Evolutionary conservation across 2,797 vertebrate species (phyloP).

Genomic region (Florisuga fusca): DNA sequence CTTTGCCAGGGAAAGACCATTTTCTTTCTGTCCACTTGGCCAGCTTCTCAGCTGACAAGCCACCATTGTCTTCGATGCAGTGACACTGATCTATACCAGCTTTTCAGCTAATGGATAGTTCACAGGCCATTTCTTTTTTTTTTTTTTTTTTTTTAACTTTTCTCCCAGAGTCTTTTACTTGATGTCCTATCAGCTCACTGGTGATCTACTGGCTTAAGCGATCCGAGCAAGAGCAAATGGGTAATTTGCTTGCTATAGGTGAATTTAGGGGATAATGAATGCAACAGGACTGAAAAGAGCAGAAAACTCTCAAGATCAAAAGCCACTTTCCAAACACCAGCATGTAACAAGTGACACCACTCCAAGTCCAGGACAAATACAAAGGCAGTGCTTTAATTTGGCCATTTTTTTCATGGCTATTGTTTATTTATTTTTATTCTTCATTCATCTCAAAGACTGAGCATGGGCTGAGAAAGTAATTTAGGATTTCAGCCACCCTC

Average conservation of each 20-base stretch:
- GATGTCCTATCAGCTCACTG: not conserved
- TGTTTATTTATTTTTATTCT: conserved; percentile 48
- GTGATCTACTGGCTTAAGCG: not conserved
- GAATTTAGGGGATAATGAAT: not conserved
- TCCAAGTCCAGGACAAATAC: not conserved
- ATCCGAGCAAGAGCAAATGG: not conserved
- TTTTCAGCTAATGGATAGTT: conserved; percentile 54
- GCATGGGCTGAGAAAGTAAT: conserved; percentile 5
- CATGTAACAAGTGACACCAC: not conserved
- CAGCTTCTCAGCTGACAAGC: conserved; percentile 49
- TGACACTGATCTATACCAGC: conserved; percentile 63
- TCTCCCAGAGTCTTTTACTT: not conserved
- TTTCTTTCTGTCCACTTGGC: conserved; percentile 42
- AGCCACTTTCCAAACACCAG: not conserved
- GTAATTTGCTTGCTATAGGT: not conserved
- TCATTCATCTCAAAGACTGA: not conserved
- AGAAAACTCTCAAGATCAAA: not conserved
- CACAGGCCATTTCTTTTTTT: conserved; percentile 23
- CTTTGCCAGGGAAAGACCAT: conserved; percentile 10
- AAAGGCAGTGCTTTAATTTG: conserved; percentile 37
- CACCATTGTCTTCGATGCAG: conserved; percentile 53
- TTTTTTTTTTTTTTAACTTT: not conserved
- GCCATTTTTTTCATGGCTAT: not conserved
- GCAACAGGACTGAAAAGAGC: not conserved
- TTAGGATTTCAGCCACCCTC: not conserved